Evolutionary conservation across 2,797 vertebrate genomes (phyloP), one percentile per base, ranked within the genome.

Genomic region (Hozukius guyotensis): DNA sequence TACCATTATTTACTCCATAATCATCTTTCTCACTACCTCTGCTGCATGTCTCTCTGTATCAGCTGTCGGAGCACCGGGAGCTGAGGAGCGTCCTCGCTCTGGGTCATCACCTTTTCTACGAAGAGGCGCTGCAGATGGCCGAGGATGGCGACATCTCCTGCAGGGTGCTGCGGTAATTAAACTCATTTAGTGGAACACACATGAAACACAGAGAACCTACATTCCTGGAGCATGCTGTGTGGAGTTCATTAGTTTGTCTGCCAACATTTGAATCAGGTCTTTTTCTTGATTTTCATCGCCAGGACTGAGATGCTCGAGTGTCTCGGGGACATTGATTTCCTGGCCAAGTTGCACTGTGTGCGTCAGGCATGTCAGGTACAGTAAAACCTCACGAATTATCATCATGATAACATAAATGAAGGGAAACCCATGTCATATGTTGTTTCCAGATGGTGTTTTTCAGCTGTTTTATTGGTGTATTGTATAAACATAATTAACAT

Each of bases 251-350:
- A 4, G 4, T 42, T 64, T 57, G 14, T 65, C 32, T 46, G 24
- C 27, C 6, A 2, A 42, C 14, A 8, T n/a, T 66, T 71, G 18
- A n/a, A 78, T 5, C 55, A 36, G 36, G 14, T 14, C 3, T 27
- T 18, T 53, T 24, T 63, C 9, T 31, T 13, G 0, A 10, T 59
- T 42, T 53, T 77, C 22, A 4, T 78, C 13, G 20, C 63, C 78
- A 99, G 98, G 93, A 99, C 98, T 2, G 98, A 99, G 92, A 95
- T 97, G 94, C 94, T 99, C 88, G 98, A 97, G 75, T 99, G 98
- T 89, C 91, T 97, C 0, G 97, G 97, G 62, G 98, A 99, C 93
- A 93, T 95, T 0, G 98, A 99, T 77, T 99, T 99, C 90, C 95
- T 99, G 82, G 98, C 98, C 49, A 99, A 99, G 90, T 93, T 99